Evolutionary conservation across 2,797 vertebrate genomes (phyloP).

Genomic region (Dryobates pubescens): DNA sequence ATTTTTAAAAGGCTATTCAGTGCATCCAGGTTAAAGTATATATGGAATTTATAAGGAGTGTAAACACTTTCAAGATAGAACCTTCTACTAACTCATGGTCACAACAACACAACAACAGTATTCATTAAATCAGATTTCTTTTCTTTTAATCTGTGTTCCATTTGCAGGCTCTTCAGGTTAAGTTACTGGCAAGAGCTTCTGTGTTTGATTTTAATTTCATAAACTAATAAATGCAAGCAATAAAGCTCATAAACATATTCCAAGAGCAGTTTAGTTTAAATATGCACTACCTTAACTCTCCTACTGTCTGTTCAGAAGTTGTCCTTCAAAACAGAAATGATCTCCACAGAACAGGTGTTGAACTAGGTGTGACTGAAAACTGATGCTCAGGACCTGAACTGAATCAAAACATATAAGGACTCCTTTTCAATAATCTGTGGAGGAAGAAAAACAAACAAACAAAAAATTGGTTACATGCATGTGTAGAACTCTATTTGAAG

Average conservation of each 20-base stretch:
- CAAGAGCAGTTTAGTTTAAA: not conserved
- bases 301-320: not conserved
- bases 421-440: slow-evolving; percentile 36
- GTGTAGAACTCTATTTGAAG: not conserved
- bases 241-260: not conserved
- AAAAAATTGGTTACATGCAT: not conserved
- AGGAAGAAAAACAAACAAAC: too few species aligned
- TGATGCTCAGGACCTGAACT: not conserved
- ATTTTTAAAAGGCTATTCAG: not conserved
- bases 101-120: not conserved
- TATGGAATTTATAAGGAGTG: not conserved
- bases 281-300: slow-evolving; percentile 55
- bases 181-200: not conserved
- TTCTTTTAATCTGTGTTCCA: not conserved
- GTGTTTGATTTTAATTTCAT: not conserved
- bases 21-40: not conserved
- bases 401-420: not conserved
- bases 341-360: slow-evolving; percentile 39
- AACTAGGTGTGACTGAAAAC: not conserved
- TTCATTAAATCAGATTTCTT: not conserved
- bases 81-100: not conserved
- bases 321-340: slow-evolving; percentile 12
- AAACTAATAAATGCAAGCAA: not conserved
- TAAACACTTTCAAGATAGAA: not conserved
- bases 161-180: not conserved